Conservation (phyloP, 2,113 vertebrate genomes). For the Anguilla japonica region DNA sequence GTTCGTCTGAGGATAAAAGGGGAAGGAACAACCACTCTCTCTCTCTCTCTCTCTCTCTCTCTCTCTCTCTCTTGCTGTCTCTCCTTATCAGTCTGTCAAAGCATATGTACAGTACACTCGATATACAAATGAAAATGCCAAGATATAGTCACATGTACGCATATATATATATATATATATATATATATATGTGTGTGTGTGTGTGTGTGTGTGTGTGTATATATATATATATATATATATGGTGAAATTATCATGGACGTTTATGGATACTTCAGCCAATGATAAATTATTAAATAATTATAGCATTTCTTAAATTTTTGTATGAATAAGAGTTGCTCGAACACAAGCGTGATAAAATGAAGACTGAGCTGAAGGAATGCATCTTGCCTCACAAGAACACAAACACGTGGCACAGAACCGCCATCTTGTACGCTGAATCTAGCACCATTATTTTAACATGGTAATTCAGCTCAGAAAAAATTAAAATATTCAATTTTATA, state of each 20-base stretch:
- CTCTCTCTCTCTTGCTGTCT: constrained; percentile 53
- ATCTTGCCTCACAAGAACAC: not conserved
- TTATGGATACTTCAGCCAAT: not conserved
- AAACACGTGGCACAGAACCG: constrained; percentile 38
- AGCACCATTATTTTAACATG: constrained; percentile 6
- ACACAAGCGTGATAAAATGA: not conserved
- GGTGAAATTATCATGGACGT: not conserved
- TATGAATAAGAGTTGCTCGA: not conserved
- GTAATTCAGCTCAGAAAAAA: not conserved
- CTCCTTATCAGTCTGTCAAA: not conserved
- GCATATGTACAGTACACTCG: not conserved
- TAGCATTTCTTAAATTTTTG: not conserved
- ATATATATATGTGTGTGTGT: too few species aligned
- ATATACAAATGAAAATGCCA: not conserved
- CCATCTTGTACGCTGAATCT: constrained; percentile 32
- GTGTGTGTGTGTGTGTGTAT: too few species aligned
- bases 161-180: not conserved
- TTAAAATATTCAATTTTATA: not conserved
- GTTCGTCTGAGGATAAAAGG: constrained; percentile 77
- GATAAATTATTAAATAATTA: not conserved
- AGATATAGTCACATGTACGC: too few species aligned
- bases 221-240: too few species aligned
- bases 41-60: constrained; percentile 39
- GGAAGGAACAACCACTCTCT: constrained; percentile 59
- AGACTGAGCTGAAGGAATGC: not conserved